Evolutionary conservation across 2,888 invertebrate species (phyloP).

Genomic region (Penaeus monodon): DNA sequence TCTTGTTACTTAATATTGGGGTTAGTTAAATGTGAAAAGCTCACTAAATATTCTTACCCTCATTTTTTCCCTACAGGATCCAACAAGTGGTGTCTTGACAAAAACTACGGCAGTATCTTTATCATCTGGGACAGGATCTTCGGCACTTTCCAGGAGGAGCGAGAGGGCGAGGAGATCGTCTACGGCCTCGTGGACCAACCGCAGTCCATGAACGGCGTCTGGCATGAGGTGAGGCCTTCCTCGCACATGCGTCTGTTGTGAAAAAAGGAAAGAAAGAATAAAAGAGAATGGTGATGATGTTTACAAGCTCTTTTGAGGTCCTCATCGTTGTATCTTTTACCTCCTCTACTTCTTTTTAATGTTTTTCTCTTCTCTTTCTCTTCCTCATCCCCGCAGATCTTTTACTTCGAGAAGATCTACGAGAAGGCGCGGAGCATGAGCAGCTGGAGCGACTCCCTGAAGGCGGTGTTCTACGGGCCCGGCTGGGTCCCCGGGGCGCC

Average conservation of each 20-base stretch:
- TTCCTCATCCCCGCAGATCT: constrained; percentile 27
- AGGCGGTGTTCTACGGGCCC: constrained; percentile 61
- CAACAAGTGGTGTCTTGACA: constrained; percentile 91
- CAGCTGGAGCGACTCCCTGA: constrained; percentile 56
- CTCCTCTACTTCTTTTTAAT: too few relatives aligned
- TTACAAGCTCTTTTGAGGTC: too few relatives aligned
- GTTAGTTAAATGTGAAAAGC: too few relatives aligned
- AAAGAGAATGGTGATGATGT: too few relatives aligned
- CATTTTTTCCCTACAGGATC: constrained; percentile 70
- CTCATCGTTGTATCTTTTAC: too few relatives aligned
- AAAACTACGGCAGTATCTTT: constrained; percentile 90
- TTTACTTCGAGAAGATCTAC: constrained; percentile 51
- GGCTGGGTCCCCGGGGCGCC: constrained; percentile 64
- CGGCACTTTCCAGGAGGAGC: constrained; percentile 58
- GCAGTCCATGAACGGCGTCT: constrained; percentile 40
- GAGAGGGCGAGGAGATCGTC: constrained; percentile 33
- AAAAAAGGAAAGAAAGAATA: too few relatives aligned
- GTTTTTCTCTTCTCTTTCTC: too few relatives aligned
- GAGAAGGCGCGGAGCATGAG: constrained; percentile 45
- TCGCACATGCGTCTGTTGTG: background rate
- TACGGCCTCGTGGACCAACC: constrained; percentile 56
- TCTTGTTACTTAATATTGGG: too few relatives aligned
- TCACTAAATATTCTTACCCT: too few relatives aligned
- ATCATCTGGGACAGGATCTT: constrained; percentile 84
- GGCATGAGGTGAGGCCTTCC: constrained; percentile 30